Evolutionary conservation across 2,888 invertebrate genomes (phyloP).

Genomic region (Eremobia ochroleuca): DNA sequence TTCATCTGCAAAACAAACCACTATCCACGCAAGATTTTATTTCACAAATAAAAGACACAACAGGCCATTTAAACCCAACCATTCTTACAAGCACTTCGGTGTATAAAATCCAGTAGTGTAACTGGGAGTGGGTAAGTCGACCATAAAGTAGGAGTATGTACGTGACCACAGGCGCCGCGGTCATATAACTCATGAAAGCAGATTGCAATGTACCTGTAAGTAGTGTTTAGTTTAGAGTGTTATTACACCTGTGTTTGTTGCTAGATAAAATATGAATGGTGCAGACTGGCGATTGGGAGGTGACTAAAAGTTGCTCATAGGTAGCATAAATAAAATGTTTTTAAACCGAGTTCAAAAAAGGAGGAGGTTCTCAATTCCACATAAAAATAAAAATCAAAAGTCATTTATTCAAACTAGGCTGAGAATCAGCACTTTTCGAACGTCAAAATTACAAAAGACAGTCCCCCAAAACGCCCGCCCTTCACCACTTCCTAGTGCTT

Average conservation of each 20-base stretch:
- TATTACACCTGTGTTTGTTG: slow-evolving; percentile 48
- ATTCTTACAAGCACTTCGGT: slow-evolving; percentile 65
- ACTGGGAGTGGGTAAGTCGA: slow-evolving; percentile 53
- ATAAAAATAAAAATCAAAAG: too few species aligned
- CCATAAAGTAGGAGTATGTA: slow-evolving; percentile 58
- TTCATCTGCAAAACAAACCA: slow-evolving; percentile 6
- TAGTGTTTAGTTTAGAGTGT: slow-evolving; percentile 52
- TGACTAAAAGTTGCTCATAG: not conserved
- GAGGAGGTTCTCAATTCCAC: too few species aligned
- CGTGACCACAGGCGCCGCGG: slow-evolving; percentile 57
- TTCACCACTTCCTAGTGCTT: too few species aligned
- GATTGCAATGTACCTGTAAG: slow-evolving; percentile 56
- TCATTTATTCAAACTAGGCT: too few species aligned
- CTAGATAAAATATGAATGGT: not conserved
- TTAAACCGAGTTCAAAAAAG: too few species aligned
- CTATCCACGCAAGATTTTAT: slow-evolving; percentile 36
- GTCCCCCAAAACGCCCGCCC: too few species aligned
- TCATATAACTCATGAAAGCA: slow-evolving; percentile 54
- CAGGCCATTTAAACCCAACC: slow-evolving; percentile 56
- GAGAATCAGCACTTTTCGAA: too few species aligned
- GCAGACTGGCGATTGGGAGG: not conserved
- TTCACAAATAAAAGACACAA: slow-evolving; percentile 59
- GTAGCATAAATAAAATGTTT: too few species aligned
- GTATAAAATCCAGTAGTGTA: slow-evolving; percentile 62
- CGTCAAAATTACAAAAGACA: too few species aligned